Conservation (phyloP, 2,797 vertebrate species). For the Eleutherodactylus coqui region DNA sequence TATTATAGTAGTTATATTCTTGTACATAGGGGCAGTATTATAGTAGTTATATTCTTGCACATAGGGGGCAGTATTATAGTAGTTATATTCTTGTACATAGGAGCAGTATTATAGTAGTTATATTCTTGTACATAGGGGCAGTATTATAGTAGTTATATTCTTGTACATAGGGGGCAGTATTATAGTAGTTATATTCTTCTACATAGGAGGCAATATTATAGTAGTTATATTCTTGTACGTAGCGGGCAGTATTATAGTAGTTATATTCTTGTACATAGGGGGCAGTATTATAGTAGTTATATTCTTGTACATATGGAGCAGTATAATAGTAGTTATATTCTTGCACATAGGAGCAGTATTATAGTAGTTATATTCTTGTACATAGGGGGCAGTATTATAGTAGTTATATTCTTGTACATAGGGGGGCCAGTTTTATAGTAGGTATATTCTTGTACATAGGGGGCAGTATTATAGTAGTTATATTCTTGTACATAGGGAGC, state of each 20-base stretch:
- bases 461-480: slow-evolving; percentile 8
- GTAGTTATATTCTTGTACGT: background rate
- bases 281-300: slow-evolving; percentile 7
- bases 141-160: too few species aligned
- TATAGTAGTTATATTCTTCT: too few species aligned
- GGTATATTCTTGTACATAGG: background rate
- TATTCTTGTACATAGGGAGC: background rate
- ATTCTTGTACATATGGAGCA: background rate
- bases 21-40: too few species aligned
- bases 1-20: too few species aligned
- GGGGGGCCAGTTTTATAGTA: background rate
- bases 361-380: slow-evolving; percentile 11
- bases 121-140: too few species aligned
- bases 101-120: too few species aligned
- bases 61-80: too few species aligned
- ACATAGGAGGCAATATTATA: too few species aligned
- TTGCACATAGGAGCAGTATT: background rate
- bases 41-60: too few species aligned
- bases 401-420: background rate
- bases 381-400: background rate
- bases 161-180: too few species aligned
- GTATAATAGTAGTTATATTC: slow-evolving; percentile 12
- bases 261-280: background rate
- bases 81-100: too few species aligned
- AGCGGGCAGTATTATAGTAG: background rate